Base-by-base conservation (phyloP, 2,113 vertebrate species). In the Fulica atra region DNA sequence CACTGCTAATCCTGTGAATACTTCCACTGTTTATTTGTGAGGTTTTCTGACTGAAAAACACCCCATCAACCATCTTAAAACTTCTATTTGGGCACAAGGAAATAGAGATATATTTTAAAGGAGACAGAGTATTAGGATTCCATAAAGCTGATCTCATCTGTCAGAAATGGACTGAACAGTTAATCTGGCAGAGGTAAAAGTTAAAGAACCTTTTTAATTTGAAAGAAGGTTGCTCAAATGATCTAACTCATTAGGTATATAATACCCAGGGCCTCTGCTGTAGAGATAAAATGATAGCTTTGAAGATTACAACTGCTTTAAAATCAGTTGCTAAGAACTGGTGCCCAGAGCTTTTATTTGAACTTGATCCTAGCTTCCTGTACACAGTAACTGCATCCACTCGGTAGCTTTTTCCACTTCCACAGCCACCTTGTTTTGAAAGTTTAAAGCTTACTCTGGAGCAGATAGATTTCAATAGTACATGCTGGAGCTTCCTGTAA, bases 281-380 rank as follows among this genome's bases (percentile, higher is more conserved):
- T 51, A 54, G 81, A 94, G 93, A 95, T 88, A 95, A 93, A 95
- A 93, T 85, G 96, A 97, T 96, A 95, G 80, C 95, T 96, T 97
- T 97, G 95, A 96, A 97, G 94, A 96, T 86, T 93, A 87, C 80
- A 96, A 44, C 38, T 70, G 72, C 93, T 93, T 96, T 92, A 94
- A 95, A 96, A 96, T 91, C 95, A 85, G 33, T 89, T 96, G 86
- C 71, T 96, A 76, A 90, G 94, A 96, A 92, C 42, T 76, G 78
- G 50, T 95, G 94, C 93, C 91, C 84, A 64, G 76, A 93, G 80
- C 50, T 96, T 96, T 95, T 94, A 96, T 96, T 88, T 96, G 91
- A 97, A 97, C 92, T 96, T 97, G 96, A 97, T 97, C 96, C 61
- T 36, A 46, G 85, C 89, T 97, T 97, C 96, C 94, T 97, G 96